phyloP scores from a whole-genome alignment of 2,113 vertebrate genomes.

The Colinus virginianus region DNA sequence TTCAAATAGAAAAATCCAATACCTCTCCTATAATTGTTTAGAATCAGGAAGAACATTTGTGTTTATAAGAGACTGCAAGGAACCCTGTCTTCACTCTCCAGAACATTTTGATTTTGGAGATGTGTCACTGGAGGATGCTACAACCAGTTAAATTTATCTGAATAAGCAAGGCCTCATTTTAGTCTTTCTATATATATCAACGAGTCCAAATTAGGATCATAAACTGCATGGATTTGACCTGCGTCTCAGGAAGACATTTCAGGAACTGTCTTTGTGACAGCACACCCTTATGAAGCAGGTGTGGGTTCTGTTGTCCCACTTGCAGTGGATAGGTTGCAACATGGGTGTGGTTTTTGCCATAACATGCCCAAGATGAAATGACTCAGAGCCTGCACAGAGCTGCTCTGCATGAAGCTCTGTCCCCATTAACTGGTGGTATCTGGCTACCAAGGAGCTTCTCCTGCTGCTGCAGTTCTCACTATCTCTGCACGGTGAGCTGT shows the following conservation, averaged over 20 bases:
- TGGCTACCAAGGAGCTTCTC: neutral
- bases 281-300: neutral
- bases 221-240: neutral
- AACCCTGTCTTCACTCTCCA: neutral
- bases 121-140: slow-evolving; percentile 13
- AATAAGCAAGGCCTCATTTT: neutral
- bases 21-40: neutral
- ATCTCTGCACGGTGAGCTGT: neutral
- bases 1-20: neutral
- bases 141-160: neutral
- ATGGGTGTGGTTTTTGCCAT: accelerated
- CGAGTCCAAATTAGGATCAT: neutral
- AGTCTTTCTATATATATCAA: neutral
- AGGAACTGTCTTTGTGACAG: neutral
- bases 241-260: neutral
- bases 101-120: slow-evolving; percentile 31
- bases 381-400: neutral
- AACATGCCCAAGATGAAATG: neutral
- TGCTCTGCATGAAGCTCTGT: accelerated
- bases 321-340: neutral
- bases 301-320: neutral
- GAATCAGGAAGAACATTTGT: neutral
- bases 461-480: neutral
- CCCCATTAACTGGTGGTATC: neutral
- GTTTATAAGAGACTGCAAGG: neutral